Percentiles rank a stretch among this genome's conserved stretches.
phyloP scores from a whole-genome alignment of 2,888 invertebrate genomes.

The Desoria tigrina region DNA sequence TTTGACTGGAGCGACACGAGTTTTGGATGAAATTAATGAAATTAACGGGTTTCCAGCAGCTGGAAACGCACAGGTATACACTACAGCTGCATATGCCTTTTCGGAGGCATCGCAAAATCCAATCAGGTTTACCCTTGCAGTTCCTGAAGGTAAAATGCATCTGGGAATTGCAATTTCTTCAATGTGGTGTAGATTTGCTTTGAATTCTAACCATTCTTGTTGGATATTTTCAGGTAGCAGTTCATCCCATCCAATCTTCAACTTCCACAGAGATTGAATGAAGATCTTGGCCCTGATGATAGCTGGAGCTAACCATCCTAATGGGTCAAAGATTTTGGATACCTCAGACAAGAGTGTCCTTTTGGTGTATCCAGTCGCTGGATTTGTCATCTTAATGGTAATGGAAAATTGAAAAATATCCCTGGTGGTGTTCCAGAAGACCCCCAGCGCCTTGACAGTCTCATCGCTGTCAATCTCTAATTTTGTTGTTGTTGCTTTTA shows the following conservation, averaged over 20 bases:
- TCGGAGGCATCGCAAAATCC: too few species aligned
- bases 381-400: too few species aligned
- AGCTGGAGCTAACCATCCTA: constrained; percentile 33
- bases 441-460: not conserved
- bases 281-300: constrained; percentile 18
- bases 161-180: not conserved
- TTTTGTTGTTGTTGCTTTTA: not conserved
- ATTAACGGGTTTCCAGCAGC: not conserved
- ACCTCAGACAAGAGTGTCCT: constrained; percentile 17
- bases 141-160: not conserved
- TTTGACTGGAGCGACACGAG: constrained; percentile 50
- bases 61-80: too few species aligned
- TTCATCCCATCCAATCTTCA: constrained; percentile 15
- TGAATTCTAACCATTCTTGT: constrained; percentile 6
- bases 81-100: too few species aligned
- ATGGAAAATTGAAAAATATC: not conserved
- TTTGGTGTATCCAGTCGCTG: constrained; percentile 12
- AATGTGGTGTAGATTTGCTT: not conserved
- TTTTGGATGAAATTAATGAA: too few species aligned
- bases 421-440: not conserved
- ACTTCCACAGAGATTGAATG: constrained; percentile 17
- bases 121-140: not conserved
- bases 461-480: not conserved
- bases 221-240: not conserved
- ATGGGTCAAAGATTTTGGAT: constrained; percentile 24